Base-by-base conservation (phyloP, 2,797 vertebrate genomes). In the Trachurus trachurus region DNA sequence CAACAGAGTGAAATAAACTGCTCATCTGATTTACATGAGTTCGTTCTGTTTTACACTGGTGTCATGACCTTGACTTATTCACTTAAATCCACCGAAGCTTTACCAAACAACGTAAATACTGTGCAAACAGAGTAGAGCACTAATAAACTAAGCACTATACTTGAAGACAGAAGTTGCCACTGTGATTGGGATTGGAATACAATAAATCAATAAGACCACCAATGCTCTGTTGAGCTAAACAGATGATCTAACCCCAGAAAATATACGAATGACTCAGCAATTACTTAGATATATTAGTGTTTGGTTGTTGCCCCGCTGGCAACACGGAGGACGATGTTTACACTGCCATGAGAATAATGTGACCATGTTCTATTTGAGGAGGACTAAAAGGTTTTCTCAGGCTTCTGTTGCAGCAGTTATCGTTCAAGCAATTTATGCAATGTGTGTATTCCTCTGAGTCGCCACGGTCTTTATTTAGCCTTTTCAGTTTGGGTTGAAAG, bases 1-100 rank as follows among this genome's bases (percentile, higher is more conserved):
- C 87, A 89, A 42, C 78, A 73, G 82, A 83, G 80, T 86, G 82
- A 90, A 91, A 85, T 87, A 83, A 92, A 81, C 66, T 53, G 81
- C 68, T 91, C 76, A 81, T 86, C 77, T 70, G 82, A 87, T 85
- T 81, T 63, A 78, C 29, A 49, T 34, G 9, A 69, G 49, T 82
- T 74, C 74, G 50, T 66, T 83, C 61, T 63, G 9, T 85, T 71
- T 72, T 50, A 52, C n/a, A 1, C 53, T 19, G 63, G 54, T 26
- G 26, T 73, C 65, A 21, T 72, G 49, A 74, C 66, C 64, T 58
- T 47, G 17, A 78, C 67, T 80, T 66, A 42, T 62, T 61, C 58
- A 80, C 34, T 63, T 75, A 1, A 26, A 44, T 63, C n/a, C 40
- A 8, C 13, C 7, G 60, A 5, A 19, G 58, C 37, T 78, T 75